Evolutionary conservation across 2,888 invertebrate genomes (phyloP).

Genomic region (Drosophila tripunctata): DNA sequence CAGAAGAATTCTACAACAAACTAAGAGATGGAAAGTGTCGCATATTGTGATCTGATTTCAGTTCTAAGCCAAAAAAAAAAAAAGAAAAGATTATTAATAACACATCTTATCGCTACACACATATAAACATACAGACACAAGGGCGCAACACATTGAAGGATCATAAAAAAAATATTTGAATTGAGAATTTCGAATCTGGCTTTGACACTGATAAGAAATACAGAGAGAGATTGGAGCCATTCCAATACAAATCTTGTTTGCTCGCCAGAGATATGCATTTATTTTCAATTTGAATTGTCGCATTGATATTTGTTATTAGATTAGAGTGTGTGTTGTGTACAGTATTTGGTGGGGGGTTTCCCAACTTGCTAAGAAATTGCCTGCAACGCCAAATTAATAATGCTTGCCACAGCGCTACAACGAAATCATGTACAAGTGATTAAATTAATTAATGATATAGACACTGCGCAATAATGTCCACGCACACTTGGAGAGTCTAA

Average conservation of each 20-base stretch:
- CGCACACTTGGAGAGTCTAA: too few relatives aligned
- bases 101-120: conserved; percentile 37
- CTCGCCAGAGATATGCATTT: not conserved
- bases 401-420: conserved; percentile 51
- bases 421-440: conserved; percentile 81
- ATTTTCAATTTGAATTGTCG: not conserved
- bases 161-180: conserved; percentile 29
- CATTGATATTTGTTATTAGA: conserved; percentile 21
- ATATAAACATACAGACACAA: conserved; percentile 1
- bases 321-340: too few relatives aligned
- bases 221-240: conserved; percentile 1
- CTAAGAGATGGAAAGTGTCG: conserved; percentile 41
- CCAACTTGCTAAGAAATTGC: conserved; percentile 16
- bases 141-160: conserved; percentile 5
- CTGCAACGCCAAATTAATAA: conserved; percentile 58
- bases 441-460: conserved; percentile 83
- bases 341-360: conserved; percentile 34
- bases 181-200: conserved; percentile 34
- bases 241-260: not conserved
- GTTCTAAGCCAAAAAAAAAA: not conserved
- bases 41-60: conserved; percentile 51
- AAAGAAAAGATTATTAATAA: conserved; percentile 2
- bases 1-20: conserved; percentile 2
- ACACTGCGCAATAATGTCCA: conserved; percentile 82
- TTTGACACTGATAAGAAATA: conserved; percentile 39